Conservation (phyloP, 2,113 vertebrate species). For the Nycticorax nycticorax region DNA sequence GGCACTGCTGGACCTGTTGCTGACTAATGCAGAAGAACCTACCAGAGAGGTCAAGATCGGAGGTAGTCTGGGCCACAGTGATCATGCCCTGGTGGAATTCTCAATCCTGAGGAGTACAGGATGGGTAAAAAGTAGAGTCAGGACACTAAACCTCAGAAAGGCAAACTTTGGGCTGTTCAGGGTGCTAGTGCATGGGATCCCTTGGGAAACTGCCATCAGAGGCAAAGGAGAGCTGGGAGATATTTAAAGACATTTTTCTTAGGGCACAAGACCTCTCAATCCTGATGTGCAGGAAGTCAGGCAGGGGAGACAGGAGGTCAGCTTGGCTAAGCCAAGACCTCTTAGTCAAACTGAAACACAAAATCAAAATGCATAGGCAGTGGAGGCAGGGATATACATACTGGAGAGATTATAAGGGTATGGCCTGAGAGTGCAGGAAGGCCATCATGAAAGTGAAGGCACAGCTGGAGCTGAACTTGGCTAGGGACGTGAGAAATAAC, state of each 20-base stretch:
- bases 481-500: not conserved
- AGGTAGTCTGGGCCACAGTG: not conserved
- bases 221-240: not conserved
- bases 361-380: not conserved
- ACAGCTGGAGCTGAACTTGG: not conserved
- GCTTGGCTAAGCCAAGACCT: not conserved
- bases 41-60: rapidly evolving
- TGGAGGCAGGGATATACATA: not conserved
- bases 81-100: not conserved
- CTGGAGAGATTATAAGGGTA: not conserved
- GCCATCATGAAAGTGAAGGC: not conserved
- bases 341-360: not conserved
- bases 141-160: not conserved
- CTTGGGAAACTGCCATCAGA: not conserved
- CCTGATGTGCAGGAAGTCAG: not conserved
- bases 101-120: too few species aligned
- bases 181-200: too few species aligned
- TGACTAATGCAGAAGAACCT: not conserved
- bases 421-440: not conserved
- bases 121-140: not conserved
- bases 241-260: not conserved
- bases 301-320: not conserved
- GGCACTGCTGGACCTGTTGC: not conserved
- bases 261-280: not conserved
- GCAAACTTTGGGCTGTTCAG: not conserved